Conservation (phyloP, 2,797 vertebrate species). For the Remorina albescens region DNA sequence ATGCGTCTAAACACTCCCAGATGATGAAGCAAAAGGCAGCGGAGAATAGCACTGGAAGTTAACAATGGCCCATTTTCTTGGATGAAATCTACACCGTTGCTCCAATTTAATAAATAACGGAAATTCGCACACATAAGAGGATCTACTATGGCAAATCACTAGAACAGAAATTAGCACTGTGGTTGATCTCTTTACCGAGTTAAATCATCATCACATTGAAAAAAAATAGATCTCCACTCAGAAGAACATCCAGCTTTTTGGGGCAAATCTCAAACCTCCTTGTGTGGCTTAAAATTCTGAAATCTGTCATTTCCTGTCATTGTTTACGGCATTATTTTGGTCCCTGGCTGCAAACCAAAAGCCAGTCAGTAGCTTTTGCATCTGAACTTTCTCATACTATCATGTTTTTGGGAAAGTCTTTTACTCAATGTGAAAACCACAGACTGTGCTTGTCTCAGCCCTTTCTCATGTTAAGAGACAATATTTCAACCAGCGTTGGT, state of each 20-base stretch:
- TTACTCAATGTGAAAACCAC: constrained; percentile 56
- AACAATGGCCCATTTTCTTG: constrained; percentile 45
- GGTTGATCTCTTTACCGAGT: constrained; percentile 22
- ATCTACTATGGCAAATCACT: constrained; percentile 31
- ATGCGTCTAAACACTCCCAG: constrained; percentile 4
- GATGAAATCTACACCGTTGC: constrained; percentile 31
- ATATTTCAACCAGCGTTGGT: constrained; percentile 47
- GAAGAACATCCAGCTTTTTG: constrained; percentile 40
- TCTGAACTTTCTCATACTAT: constrained; percentile 57
- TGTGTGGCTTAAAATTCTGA: constrained; percentile 61
- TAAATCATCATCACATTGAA: constrained; percentile 60
- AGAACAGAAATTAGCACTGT: constrained; percentile 46
- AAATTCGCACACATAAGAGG: constrained; percentile 32
- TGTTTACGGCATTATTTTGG: constrained; percentile 69
- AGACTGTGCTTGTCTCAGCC: constrained; percentile 57
- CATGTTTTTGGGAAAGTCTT: constrained; percentile 53
- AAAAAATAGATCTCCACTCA: constrained; percentile 44
- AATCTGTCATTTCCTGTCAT: constrained; percentile 68
- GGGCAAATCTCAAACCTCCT: constrained; percentile 48
- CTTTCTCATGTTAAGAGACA: constrained; percentile 48
- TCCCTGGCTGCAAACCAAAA: constrained; percentile 66
- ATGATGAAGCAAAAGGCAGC: constrained; percentile 27
- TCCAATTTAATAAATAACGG: constrained; percentile 51
- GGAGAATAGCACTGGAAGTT: constrained; percentile 11
- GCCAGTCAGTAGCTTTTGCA: constrained; percentile 61